Conservation (phyloP, 2,888 invertebrate species). For the Glaucopsyche alexis region DNA sequence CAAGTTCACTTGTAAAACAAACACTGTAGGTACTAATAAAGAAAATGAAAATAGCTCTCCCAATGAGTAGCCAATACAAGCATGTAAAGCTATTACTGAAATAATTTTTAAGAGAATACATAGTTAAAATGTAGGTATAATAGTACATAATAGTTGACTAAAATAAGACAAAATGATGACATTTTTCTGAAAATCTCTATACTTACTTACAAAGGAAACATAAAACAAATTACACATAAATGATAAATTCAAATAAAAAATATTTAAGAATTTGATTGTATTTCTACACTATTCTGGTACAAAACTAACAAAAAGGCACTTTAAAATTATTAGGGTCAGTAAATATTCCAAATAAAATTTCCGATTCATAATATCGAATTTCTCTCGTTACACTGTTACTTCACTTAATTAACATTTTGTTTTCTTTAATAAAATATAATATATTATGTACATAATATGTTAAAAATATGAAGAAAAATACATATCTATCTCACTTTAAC, state of each 20-base stretch:
- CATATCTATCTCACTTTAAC: constrained; percentile 45
- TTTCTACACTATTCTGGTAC: constrained; percentile 30
- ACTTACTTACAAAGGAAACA: constrained; percentile 7
- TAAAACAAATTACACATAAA: constrained; percentile 4
- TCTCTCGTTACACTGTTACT: constrained; percentile 77
- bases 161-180: constrained; percentile 26
- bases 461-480: constrained; percentile 63
- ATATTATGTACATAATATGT: constrained; percentile 64
- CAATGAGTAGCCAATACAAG: constrained; percentile 7
- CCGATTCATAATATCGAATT: constrained; percentile 56
- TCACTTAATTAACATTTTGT: constrained; percentile 68
- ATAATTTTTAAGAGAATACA: constrained; percentile 15
- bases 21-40: constrained; percentile 43
- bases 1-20: constrained; percentile 58
- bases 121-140: constrained; percentile 14
- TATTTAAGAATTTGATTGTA: constrained; percentile 28
- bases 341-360: constrained; percentile 56
- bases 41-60: constrained; percentile 9
- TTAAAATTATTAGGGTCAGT: constrained; percentile 69
- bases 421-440: constrained; percentile 57
- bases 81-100: constrained; percentile 20
- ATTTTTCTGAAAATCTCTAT: constrained; percentile 11
- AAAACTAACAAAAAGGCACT: constrained; percentile 58
- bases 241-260: constrained; percentile 26
- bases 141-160: constrained; percentile 22